Evolutionary conservation across 2,113 vertebrate species (phyloP).

Genomic region (Epinephelus fuscoguttatus): DNA sequence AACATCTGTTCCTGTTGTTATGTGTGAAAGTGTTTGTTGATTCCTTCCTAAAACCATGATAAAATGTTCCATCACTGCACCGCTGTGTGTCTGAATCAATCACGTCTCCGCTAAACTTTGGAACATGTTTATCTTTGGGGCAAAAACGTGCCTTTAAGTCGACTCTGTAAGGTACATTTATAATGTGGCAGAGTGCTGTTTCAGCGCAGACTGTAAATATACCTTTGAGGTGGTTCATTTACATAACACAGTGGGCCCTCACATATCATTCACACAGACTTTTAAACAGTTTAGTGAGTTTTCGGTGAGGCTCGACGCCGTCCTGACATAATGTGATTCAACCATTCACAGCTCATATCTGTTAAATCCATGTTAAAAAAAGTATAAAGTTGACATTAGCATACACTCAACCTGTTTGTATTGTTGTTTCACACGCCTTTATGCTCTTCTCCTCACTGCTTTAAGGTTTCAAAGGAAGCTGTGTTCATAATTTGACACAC

Average conservation of each 20-base stretch:
- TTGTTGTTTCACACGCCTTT: conserved; percentile 49
- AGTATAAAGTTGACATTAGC: conserved; percentile 22
- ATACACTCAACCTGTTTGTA: conserved; percentile 3
- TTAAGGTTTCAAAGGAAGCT: conserved; percentile 36
- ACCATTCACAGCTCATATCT: conserved; percentile 28
- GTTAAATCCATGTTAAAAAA: conserved; percentile 47
- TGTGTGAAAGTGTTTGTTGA: conserved; percentile 76
- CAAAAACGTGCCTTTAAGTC: conserved; percentile 57
- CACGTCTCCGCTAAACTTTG: conserved; percentile 56
- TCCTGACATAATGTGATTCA: conserved; percentile 45
- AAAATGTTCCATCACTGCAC: conserved; percentile 63
- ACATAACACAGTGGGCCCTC: conserved; percentile 66
- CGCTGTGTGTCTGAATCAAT: conserved; percentile 66
- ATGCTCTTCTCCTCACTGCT: conserved; percentile 21
- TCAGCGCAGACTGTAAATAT: conserved; percentile 42
- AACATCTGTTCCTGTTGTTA: conserved; percentile 78
- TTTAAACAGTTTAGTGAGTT: conserved; percentile 58
- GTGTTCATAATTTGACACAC: conserved; percentile 44
- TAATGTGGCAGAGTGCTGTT: conserved; percentile 10
- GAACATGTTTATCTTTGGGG: conserved; percentile 71
- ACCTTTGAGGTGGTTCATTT: conserved; percentile 67
- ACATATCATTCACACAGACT: conserved; percentile 41
- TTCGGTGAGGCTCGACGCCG: conserved; percentile 20
- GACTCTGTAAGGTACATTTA: conserved; percentile 46
- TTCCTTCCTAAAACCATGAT: conserved; percentile 63